Base-by-base conservation (phyloP, 2,113 vertebrate genomes). In the Elgaria multicarinata region DNA sequence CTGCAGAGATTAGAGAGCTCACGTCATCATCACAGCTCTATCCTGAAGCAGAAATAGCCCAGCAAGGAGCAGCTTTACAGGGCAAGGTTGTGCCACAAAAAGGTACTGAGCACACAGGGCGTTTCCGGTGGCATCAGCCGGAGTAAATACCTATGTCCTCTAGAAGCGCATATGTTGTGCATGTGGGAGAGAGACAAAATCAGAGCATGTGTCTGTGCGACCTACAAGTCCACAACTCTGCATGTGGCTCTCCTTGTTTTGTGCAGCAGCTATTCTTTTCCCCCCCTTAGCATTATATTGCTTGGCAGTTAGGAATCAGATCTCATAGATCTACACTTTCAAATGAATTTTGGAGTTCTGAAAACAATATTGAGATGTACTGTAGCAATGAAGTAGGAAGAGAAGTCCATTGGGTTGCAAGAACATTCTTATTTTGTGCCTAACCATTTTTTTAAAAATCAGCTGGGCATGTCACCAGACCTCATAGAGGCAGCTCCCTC, bases 31-130 rank as follows among this genome's bases (percentile, higher is more conserved):
- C 87, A 81, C 66, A 0, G 50, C 77, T 58, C 64, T 66, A 42
- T 88, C 87, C 87, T 58, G 77, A 8, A n/a, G 87, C 87, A 88
- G 87, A 88, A 88, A 88, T 88, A 88, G 66, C 78, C 66, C 33
- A 1, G 0, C 31, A 2, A 64, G 50, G 39, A 55, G 77, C 66
- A 16, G 87, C 87, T 81, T 88, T 58, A 26, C 64, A 6, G 86
- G 62, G 24, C 66, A 55, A 69, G 76, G 77, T 39, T 33, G 77
- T n/a, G 44, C 46, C 39, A 50, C 3, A 8, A 9, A 42, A 7
- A 18, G 42, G 82, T 33, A 13, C 44, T 46, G 6, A 46, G 44
- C 44, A 53, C 44, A 22, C 5, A 20, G 26, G 22, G 64, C 64
- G 1, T 46, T 67, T 50, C 64, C 14, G 62, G 14, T 6, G 39